These are phyloP conservation scores for Sebastes nivosus DNA, from an alignment of 2,797 vertebrate genomes.

Conservation along the genomic window DNA sequence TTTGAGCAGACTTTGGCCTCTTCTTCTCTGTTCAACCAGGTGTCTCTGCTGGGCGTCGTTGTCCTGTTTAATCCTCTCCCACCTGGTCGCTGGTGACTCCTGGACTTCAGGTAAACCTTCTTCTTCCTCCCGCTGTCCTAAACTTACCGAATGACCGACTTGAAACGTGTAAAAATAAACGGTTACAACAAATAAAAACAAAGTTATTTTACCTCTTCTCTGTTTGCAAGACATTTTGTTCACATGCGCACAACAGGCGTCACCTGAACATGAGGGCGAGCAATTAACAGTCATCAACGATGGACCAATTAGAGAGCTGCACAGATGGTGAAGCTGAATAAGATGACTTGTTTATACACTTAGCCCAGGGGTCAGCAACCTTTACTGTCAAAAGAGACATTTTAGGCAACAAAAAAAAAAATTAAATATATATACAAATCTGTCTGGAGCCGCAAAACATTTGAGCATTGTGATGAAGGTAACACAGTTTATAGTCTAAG, in stretches of 20 bases:
- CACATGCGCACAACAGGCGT: not conserved
- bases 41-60: not conserved
- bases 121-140: slow-evolving; percentile 8
- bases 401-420: too few species aligned
- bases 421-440: too few species aligned
- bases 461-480: too few species aligned
- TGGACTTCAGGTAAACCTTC: not conserved
- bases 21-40: not conserved
- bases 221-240: slow-evolving; percentile 71
- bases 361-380: too few species aligned
- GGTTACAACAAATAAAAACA: slow-evolving; percentile 41
- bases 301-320: slow-evolving; percentile 49
- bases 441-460: too few species aligned
- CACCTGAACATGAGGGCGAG: slow-evolving; percentile 17
- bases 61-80: not conserved
- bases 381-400: too few species aligned
- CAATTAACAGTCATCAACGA: slow-evolving; percentile 52
- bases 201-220: slow-evolving; percentile 8
- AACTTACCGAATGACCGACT: slow-evolving; percentile 23
- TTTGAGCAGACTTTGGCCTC: not conserved
- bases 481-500: too few species aligned
- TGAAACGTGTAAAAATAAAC: slow-evolving; percentile 15
- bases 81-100: not conserved
- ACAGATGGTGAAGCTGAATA: accelerated
- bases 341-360: not conserved